Percentiles rank a stretch among this genome's conserved stretches.
Evolutionary conservation across 2,113 vertebrate genomes (phyloP).

Genomic region (Cricetomys ansorgei): DNA sequence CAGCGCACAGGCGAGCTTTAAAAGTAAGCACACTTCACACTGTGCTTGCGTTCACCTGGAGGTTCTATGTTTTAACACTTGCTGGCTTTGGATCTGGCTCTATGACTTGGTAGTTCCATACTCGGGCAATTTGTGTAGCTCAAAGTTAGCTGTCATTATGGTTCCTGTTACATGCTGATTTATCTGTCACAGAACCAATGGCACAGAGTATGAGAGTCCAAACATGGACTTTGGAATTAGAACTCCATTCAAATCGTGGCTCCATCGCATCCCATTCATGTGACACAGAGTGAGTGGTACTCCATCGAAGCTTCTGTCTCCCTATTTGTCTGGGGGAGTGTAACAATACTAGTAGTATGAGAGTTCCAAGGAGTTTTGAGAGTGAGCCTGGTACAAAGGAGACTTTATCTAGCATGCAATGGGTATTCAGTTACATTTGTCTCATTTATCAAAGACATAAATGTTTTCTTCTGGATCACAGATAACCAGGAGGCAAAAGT

Average conservation of each 20-base stretch:
- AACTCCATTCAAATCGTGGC: not conserved
- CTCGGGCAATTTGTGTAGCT: not conserved
- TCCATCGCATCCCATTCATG: not conserved
- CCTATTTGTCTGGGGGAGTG: not conserved
- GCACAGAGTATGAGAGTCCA: not conserved
- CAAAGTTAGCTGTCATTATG: not conserved
- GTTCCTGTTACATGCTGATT: not conserved
- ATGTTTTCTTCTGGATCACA: not conserved
- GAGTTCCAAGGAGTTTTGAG: not conserved
- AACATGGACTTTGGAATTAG: not conserved
- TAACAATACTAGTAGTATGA: not conserved
- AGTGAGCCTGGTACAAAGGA: not conserved
- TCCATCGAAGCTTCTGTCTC: not conserved
- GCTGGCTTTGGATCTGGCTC: not conserved
- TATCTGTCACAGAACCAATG: not conserved
- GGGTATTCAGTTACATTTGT: not conserved
- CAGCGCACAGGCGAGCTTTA: not conserved
- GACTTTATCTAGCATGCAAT: not conserved
- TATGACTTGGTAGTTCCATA: too few relatives aligned
- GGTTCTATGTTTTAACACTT: not conserved
- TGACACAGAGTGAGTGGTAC: not conserved
- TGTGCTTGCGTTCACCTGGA: not conserved
- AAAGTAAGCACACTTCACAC: not conserved
- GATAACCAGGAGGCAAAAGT: conserved; percentile 33
- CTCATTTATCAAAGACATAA: not conserved